Conservation (phyloP, 2,797 vertebrate species). For the Anguilla obscura region DNA sequence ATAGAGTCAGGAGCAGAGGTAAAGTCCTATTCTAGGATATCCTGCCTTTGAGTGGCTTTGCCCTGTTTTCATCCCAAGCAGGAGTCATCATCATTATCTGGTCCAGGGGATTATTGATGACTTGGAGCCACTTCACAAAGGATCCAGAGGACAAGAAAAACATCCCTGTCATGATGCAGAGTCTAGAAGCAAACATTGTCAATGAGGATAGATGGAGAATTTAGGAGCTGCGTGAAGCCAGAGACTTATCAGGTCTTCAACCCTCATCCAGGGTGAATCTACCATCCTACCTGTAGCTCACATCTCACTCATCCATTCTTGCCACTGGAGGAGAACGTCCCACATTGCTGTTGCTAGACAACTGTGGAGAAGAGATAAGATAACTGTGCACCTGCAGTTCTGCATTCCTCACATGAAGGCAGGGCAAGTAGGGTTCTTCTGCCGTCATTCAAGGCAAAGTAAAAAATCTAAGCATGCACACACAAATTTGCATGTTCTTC, state of each 20-base stretch:
- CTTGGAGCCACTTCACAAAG: background rate
- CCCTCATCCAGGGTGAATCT: background rate
- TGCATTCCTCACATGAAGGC: background rate
- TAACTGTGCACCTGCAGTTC: background rate
- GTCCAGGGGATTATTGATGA: background rate
- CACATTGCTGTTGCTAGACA: background rate
- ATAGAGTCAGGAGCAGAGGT: background rate
- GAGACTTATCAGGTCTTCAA: background rate
- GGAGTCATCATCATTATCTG: background rate
- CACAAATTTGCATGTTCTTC: constrained; percentile 55
- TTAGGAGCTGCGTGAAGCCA: background rate
- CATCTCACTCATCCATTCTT: background rate
- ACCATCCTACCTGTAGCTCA: background rate
- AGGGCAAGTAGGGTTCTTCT: background rate
- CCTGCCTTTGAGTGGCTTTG: constrained; percentile 21
- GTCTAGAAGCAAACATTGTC: background rate
- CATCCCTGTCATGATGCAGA: background rate
- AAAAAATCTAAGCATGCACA: constrained; percentile 39
- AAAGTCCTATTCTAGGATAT: constrained; percentile 12
- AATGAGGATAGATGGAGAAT: background rate
- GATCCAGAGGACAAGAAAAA: background rate
- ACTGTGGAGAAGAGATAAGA: background rate
- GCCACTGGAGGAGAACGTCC: background rate
- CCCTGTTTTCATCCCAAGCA: background rate
- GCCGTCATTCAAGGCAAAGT: constrained; percentile 30